These are phyloP conservation scores for Loris lydekkerianus DNA, from an alignment of 2,797 vertebrate species.

Conservation along the genomic window DNA sequence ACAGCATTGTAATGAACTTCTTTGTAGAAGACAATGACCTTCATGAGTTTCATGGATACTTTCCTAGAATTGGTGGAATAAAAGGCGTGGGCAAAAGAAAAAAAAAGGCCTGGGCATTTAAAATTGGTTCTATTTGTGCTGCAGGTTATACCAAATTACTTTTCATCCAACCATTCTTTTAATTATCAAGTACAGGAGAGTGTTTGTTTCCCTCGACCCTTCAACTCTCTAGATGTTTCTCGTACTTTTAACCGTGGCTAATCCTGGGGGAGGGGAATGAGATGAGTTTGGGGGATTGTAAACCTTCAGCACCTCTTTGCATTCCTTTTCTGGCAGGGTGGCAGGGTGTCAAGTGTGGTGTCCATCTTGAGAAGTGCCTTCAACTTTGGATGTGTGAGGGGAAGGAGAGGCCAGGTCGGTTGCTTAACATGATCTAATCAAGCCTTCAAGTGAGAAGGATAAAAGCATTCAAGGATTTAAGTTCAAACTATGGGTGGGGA, in stretches of 20 bases:
- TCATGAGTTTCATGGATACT: background rate
- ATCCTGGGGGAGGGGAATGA: background rate
- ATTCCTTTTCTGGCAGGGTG: background rate
- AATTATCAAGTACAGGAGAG: background rate
- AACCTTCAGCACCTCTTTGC: background rate
- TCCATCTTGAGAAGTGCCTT: background rate
- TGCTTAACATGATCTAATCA: background rate
- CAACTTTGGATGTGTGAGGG: background rate
- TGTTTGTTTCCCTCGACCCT: background rate
- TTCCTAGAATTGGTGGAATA: background rate
- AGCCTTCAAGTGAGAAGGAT: background rate
- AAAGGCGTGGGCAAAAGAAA: background rate
- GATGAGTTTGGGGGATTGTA: background rate
- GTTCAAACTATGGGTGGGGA: background rate
- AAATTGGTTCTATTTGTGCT: slow-evolving; percentile 40
- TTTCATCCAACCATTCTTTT: background rate
- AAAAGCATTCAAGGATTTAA: background rate
- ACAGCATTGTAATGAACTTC: background rate
- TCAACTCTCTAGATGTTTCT: background rate
- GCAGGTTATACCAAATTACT: slow-evolving; percentile 16
- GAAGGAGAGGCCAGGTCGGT: background rate
- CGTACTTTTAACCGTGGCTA: slow-evolving; percentile 16
- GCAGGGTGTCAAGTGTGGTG: background rate
- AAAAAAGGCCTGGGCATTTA: background rate
- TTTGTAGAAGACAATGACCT: slow-evolving; percentile 21